A percentile compares a stretch with the other conserved stretches of the same genome.
These are phyloP conservation scores for Semnopithecus entellus DNA, from an alignment of 2,113 vertebrate genomes.

Conservation along the genomic window DNA sequence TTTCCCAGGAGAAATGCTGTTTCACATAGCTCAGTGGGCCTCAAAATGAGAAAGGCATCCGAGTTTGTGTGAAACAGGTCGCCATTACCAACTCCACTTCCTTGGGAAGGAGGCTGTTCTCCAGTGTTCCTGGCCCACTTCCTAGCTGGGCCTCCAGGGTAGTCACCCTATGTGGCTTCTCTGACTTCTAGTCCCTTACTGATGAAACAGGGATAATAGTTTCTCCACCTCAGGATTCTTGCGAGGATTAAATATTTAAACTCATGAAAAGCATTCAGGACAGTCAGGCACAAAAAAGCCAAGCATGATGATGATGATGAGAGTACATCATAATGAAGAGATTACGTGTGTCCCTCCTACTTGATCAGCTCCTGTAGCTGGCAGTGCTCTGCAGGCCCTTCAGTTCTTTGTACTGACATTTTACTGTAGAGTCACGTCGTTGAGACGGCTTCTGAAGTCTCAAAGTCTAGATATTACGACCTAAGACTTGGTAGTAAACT, in stretches of 20 bases:
- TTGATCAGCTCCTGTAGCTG: neutral
- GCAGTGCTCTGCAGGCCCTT: neutral
- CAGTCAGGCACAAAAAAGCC: neutral
- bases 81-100: neutral
- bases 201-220: neutral
- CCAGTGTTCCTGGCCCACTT: neutral
- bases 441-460: neutral
- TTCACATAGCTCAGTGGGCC: neutral
- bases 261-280: neutral
- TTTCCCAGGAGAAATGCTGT: neutral
- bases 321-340: neutral
- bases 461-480: neutral
- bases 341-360: accelerated
- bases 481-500: neutral
- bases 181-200: neutral
- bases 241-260: neutral
- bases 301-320: neutral
- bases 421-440: neutral
- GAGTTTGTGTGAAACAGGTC: neutral
- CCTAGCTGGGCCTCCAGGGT: neutral
- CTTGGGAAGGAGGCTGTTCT: neutral
- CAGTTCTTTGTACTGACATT: neutral
- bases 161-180: neutral
- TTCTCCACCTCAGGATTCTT: neutral
- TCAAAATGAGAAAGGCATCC: neutral